These are phyloP conservation scores for Apomyelois bistriatella DNA, from an alignment of 2,888 invertebrate genomes.

Conservation along the genomic window DNA sequence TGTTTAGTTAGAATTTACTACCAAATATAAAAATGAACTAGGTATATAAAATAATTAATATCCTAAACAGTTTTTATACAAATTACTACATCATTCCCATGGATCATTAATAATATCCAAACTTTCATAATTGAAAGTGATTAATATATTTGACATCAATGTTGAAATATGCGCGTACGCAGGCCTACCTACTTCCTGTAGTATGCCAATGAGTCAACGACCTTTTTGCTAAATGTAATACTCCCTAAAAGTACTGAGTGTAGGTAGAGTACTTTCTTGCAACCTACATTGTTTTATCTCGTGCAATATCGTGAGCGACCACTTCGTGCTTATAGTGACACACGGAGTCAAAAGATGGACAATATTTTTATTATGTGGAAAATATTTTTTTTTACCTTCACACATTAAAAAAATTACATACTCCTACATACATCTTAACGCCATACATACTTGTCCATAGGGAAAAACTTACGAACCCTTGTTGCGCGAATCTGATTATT, in stretches of 20 bases:
- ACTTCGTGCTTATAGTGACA: background rate
- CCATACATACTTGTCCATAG: too few relatives aligned
- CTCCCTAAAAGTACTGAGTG: conserved; percentile 29
- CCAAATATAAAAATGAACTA: too few relatives aligned
- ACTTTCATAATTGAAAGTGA: conserved; percentile 4
- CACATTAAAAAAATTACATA: too few relatives aligned
- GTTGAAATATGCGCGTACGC: background rate
- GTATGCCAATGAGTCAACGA: conserved; percentile 15
- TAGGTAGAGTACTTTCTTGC: conserved; percentile 37
- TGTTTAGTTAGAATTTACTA: too few relatives aligned
- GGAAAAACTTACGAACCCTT: too few relatives aligned
- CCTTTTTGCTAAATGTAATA: conserved; percentile 20
- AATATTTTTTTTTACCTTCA: too few relatives aligned
- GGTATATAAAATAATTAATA: too few relatives aligned
- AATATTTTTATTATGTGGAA: too few relatives aligned
- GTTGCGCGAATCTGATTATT: too few relatives aligned
- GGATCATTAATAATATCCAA: background rate
- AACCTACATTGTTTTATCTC: conserved; percentile 44
- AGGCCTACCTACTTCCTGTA: background rate
- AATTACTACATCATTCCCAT: background rate
- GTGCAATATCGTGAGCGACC: conserved; percentile 29
- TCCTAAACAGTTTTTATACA: too few relatives aligned
- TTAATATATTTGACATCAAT: conserved; percentile 8
- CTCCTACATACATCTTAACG: too few relatives aligned
- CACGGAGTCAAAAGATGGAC: background rate